Conservation (phyloP, 2,888 invertebrate species). For the Himalopsyche anomala region DNA sequence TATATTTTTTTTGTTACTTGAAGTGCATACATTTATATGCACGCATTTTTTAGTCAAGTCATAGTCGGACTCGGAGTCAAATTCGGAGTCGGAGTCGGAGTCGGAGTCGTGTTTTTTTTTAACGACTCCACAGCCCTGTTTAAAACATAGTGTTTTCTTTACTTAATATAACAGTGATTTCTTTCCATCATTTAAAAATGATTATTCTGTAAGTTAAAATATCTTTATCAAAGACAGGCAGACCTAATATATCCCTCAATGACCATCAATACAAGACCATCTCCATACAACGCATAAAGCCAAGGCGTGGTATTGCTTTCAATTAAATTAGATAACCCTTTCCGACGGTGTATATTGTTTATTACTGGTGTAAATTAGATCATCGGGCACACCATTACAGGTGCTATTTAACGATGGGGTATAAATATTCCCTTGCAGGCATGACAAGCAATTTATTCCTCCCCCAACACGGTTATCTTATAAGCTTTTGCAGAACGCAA, state of each 20-base stretch:
- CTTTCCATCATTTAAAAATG: too few relatives aligned
- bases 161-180: too few relatives aligned
- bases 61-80: too few relatives aligned
- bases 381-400: conserved; percentile 31
- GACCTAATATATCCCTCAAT: background rate
- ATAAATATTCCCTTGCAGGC: conserved; percentile 18
- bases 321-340: conserved; percentile 36
- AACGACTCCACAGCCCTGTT: too few relatives aligned
- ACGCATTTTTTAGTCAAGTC: too few relatives aligned
- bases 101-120: too few relatives aligned
- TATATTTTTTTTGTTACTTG: too few relatives aligned
- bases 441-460: conserved; percentile 16
- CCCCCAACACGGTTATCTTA: conserved; percentile 1
- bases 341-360: background rate
- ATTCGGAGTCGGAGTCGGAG: too few relatives aligned
- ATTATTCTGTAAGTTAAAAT: too few relatives aligned
- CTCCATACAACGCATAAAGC: background rate
- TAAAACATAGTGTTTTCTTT: too few relatives aligned
- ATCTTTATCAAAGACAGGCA: too few relatives aligned
- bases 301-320: conserved; percentile 31
- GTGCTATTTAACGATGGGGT: conserved; percentile 39
- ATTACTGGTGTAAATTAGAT: conserved; percentile 11
- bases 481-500: background rate
- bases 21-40: too few relatives aligned
- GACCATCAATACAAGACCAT: background rate